Evolutionary conservation across 1,140 invertebrate genomes (phyloP), one percentile per base, ranked within the genome.

Genomic region (Neodiprion virginianus): DNA sequence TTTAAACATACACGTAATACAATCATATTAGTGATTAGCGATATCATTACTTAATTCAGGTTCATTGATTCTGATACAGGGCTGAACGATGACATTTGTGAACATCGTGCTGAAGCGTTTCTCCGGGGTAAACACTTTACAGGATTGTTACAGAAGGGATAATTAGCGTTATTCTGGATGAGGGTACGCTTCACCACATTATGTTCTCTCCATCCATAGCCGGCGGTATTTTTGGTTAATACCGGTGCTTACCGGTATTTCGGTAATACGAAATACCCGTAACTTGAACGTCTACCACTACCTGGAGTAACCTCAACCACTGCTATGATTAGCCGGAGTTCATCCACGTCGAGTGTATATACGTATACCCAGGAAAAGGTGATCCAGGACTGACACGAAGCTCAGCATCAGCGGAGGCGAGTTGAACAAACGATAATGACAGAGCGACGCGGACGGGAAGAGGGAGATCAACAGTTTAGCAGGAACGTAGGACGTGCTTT

Each of bases 401-500:
- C 28, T 40, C 28, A 40, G 28, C 28, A 40, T 40, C 28, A 40
- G 53, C 53, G 11, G 8, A 14, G 53, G 53, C 53, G 53, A 61
- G 11, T 61, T 17, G 53, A 61, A 61, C 53, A 61, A 61, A 61
- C 53, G 53, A 61, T 61, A 61, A 61, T 61, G 53, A 61, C 53
- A 61, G 53, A 61, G 53, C 53, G 53, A 61, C 11, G 11, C 5
- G n/a, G 11, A 14, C 28, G 28, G 53, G 8, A 61, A 61, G 53
- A 61, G 53, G 53, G 53, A 40, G 53, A 61, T 61, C 53, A 61
- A 61, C 53, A 61, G 53, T 61, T 61, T 61, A 61, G 53, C 53
- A 17, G n/a, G 53, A 61, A 61, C 53, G 11, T 61, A 12, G 53
- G 8, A 61, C 53, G 53, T 61, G 53, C 53, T 61, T 61, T 61